Evolutionary conservation across 1,140 invertebrate genomes (phyloP).

Genomic region (Hycleus phaleratus): DNA sequence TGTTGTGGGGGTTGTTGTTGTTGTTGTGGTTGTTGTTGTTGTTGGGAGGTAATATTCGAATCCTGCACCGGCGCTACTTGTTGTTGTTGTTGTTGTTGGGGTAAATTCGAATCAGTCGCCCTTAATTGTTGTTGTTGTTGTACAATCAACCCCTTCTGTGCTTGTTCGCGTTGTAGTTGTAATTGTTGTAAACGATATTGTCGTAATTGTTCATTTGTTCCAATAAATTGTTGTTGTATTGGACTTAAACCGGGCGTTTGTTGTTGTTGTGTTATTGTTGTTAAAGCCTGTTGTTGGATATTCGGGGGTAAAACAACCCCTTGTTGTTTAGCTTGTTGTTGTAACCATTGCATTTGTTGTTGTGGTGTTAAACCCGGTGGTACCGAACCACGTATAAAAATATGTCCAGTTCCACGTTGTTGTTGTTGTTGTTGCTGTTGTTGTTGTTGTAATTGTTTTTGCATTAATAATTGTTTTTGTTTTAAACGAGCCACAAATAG

Average conservation of each 20-base stretch:
- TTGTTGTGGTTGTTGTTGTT: constrained; percentile 1
- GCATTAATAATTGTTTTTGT: constrained; percentile 46
- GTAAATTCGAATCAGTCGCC: constrained; percentile 42
- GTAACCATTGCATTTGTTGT: constrained; percentile 60
- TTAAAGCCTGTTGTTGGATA: constrained; percentile 32
- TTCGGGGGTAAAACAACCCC: constrained; percentile 42
- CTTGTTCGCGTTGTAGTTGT: constrained; percentile 49
- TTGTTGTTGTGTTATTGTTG: constrained; percentile 27
- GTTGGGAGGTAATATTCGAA: not conserved
- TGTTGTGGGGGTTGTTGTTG: not conserved
- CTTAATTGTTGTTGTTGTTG: constrained; percentile 40
- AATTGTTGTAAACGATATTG: constrained; percentile 49
- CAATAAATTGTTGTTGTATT: constrained; percentile 42
- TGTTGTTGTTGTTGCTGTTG: constrained; percentile 40
- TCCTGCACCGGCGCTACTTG: not conserved
- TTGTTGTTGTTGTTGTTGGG: constrained; percentile 21
- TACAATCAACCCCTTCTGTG: constrained; percentile 23
- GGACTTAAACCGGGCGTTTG: constrained; percentile 44
- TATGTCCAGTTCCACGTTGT: constrained; percentile 38
- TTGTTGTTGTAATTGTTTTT: constrained; percentile 5
- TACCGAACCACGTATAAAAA: constrained; percentile 43
- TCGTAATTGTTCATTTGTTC: constrained; percentile 48
- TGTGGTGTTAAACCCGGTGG: constrained; percentile 54
- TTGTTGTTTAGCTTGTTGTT: constrained; percentile 51
- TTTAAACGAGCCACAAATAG: constrained; percentile 71